Percentiles rank a stretch among this genome's conserved stretches.
Evolutionary conservation across 2,888 invertebrate genomes (phyloP).

Genomic region (Agrochola lychnidis): DNA sequence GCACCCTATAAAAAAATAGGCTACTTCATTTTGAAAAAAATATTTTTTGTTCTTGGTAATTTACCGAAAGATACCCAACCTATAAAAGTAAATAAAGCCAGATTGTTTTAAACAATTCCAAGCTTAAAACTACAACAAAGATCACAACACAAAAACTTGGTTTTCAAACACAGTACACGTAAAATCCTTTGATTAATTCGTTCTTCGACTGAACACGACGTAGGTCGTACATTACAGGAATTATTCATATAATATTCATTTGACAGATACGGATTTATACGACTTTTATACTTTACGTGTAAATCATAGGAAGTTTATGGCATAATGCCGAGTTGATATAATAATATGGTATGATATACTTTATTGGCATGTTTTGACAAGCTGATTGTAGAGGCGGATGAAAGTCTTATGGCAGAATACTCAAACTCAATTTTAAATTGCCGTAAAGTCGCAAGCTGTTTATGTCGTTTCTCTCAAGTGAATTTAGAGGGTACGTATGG

Average conservation of each 20-base stretch:
- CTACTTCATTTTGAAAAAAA: background rate
- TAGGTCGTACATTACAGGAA: constrained; percentile 41
- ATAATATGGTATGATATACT: constrained; percentile 3
- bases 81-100: background rate
- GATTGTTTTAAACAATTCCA: background rate
- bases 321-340: constrained; percentile 27
- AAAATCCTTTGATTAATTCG: constrained; percentile 42
- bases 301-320: constrained; percentile 45
- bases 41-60: background rate
- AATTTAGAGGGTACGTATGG: background rate
- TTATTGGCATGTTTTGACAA: background rate
- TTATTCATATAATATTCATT: constrained; percentile 54
- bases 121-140: background rate
- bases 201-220: constrained; percentile 18
- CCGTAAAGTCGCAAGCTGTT: background rate
- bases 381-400: background rate
- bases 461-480: background rate
- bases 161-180: constrained; percentile 28
- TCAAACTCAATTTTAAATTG: background rate
- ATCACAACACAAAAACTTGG: constrained; percentile 7
- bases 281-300: constrained; percentile 53
- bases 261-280: constrained; percentile 50
- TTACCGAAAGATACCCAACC: background rate
- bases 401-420: background rate
- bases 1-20: too few species aligned